phyloP scores from a whole-genome alignment of 2,888 invertebrate species.

The Therioaphis trifolii region DNA sequence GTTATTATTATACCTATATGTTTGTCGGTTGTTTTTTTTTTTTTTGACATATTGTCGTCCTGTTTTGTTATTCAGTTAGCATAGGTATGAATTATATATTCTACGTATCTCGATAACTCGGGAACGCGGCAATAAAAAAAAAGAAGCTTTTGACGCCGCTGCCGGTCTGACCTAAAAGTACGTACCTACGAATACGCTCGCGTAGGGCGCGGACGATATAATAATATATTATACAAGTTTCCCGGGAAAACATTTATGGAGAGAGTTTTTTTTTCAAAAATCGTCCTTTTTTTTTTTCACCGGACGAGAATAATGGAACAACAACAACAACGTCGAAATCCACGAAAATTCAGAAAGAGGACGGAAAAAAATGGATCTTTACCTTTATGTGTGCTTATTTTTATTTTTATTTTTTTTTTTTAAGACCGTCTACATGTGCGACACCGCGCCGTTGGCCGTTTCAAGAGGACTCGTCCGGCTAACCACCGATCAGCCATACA shows the following conservation, averaged over 20 bases:
- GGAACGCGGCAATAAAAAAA: slow-evolving; percentile 68
- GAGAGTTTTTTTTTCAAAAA: neutral
- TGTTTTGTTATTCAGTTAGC: neutral
- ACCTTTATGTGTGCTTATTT: no score
- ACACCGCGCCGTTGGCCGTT: neutral
- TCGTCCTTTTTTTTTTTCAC: neutral
- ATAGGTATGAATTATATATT: neutral
- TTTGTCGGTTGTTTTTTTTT: neutral
- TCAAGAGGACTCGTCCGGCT: neutral
- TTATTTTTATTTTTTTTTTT: no score
- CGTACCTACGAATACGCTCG: no score
- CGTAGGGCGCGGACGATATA: neutral
- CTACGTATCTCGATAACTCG: neutral
- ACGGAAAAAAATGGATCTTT: no score
- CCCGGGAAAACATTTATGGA: neutral
- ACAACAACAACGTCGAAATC: neutral
- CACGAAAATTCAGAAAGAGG: neutral
- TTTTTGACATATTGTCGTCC: neutral
- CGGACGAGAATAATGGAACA: neutral
- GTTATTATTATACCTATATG: neutral
- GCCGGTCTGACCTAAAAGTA: neutral
- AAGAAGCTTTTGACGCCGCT: neutral
- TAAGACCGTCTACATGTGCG: no score
- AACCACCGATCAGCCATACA: neutral
- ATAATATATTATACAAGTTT: neutral